Evolutionary conservation across 2,888 invertebrate species (phyloP).

Genomic region (Chesias legatella): DNA sequence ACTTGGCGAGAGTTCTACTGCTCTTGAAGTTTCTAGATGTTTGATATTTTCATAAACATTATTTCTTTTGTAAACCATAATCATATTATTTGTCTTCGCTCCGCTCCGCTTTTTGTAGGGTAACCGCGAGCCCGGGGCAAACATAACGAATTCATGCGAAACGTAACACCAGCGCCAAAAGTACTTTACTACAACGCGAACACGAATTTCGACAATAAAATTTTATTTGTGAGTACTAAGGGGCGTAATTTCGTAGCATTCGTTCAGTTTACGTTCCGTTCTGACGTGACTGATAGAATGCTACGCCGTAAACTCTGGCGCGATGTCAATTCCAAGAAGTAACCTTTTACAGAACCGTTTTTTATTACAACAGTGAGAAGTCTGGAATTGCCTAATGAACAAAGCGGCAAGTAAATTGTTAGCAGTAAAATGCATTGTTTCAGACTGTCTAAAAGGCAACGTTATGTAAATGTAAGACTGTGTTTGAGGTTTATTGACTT

Average conservation of each 20-base stretch:
- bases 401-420: constrained; percentile 16
- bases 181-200: constrained; percentile 33
- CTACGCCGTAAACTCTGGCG: constrained; percentile 11
- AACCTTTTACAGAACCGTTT: constrained; percentile 14
- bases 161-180: constrained; percentile 27
- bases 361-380: constrained; percentile 14
- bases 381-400: constrained; percentile 20
- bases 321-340: constrained; percentile 13
- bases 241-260: constrained; percentile 23
- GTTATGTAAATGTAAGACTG: constrained; percentile 11
- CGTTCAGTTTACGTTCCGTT: constrained; percentile 16
- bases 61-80: constrained; percentile 14
- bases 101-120: constrained; percentile 15
- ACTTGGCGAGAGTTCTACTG: no score
- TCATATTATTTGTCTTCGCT: constrained; percentile 13
- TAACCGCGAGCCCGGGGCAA: constrained; percentile 18
- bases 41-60: constrained; percentile 7
- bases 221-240: constrained; percentile 32
- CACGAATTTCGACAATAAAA: constrained; percentile 34
- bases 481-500: constrained; percentile 7
- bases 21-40: no score
- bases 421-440: constrained; percentile 19
- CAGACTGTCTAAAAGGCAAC: constrained; percentile 4
- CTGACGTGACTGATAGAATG: constrained; percentile 5
- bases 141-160: constrained; percentile 29